Conservation (phyloP, 2,797 vertebrate species). For the Tapirus indicus region DNA sequence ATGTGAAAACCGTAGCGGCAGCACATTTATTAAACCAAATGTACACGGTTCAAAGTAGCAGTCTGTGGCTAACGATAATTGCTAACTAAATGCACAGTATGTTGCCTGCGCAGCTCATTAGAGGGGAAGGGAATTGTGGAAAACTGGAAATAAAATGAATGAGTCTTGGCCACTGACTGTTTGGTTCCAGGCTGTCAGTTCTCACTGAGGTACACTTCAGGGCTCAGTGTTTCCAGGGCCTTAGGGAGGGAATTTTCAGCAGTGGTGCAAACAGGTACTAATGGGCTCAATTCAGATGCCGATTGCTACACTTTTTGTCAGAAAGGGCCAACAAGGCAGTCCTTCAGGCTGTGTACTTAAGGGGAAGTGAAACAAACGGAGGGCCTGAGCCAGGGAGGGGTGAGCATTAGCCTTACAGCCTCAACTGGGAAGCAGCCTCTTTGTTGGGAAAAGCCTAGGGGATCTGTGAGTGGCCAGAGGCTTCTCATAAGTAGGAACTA, state of each 20-base stretch:
- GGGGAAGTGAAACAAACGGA: background rate
- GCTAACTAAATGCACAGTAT: slow-evolving; percentile 17
- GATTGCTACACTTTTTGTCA: background rate
- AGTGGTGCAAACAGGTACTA: background rate
- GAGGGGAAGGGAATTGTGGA: slow-evolving; percentile 16
- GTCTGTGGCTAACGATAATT: slow-evolving; percentile 45
- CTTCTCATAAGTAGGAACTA: slow-evolving; percentile 33
- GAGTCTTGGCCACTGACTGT: background rate
- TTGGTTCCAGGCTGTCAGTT: slow-evolving; percentile 31
- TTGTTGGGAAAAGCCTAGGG: background rate
- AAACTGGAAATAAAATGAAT: slow-evolving; percentile 64
- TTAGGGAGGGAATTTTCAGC: background rate
- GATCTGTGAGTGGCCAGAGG: background rate
- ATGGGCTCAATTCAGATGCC: background rate
- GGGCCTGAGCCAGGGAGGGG: background rate
- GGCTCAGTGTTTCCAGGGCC: slow-evolving; percentile 44
- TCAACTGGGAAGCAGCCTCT: background rate
- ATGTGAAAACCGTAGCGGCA: background rate
- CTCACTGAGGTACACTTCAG: slow-evolving; percentile 32
- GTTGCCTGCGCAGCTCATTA: slow-evolving; percentile 59
- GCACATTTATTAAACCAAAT: slow-evolving; percentile 53
- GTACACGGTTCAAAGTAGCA: slow-evolving; percentile 6
- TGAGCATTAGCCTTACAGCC: background rate
- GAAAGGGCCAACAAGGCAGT: background rate
- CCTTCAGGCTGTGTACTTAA: slow-evolving; percentile 27